phyloP scores from a whole-genome alignment of 1,140 invertebrate species.

The Zaprionus vittiger region DNA sequence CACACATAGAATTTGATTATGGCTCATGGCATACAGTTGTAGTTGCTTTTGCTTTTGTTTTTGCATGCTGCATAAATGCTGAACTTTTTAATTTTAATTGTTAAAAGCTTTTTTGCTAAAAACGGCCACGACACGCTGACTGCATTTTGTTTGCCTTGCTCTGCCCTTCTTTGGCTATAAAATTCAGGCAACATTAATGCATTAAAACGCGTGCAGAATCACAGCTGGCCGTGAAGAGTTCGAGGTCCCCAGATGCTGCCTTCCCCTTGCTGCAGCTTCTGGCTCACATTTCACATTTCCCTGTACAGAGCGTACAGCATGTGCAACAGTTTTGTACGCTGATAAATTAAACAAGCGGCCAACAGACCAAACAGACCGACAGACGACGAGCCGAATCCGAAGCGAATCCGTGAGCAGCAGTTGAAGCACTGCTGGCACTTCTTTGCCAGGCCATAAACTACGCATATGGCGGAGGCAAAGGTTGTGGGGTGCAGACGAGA shows the following conservation, averaged over 20 bases:
- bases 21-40: conserved; percentile 59
- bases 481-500: background rate
- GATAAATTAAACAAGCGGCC: conserved; percentile 75
- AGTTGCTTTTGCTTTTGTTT: conserved; percentile 20
- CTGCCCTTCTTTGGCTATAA: conserved; percentile 38
- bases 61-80: conserved; percentile 69
- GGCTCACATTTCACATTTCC: conserved; percentile 34
- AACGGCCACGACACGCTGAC: conserved; percentile 37
- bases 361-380: conserved; percentile 18
- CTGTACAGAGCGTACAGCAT: conserved; percentile 44
- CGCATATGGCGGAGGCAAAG: conserved; percentile 16
- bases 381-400: conserved; percentile 17
- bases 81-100: conserved; percentile 84
- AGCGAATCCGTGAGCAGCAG: conserved; percentile 43
- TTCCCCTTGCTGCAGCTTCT: conserved; percentile 5
- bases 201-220: conserved; percentile 66
- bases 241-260: conserved; percentile 15
- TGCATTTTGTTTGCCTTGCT: conserved; percentile 24
- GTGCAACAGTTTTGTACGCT: conserved; percentile 72
- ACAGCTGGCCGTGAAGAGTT: conserved; percentile 35
- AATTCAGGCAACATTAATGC: conserved; percentile 76
- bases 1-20: conserved; percentile 78
- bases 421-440: conserved; percentile 32
- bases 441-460: conserved; percentile 69
- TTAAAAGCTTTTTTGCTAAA: conserved; percentile 80